phyloP scores from a whole-genome alignment of 1,140 invertebrate genomes.

The Octopus sinensis region DNA sequence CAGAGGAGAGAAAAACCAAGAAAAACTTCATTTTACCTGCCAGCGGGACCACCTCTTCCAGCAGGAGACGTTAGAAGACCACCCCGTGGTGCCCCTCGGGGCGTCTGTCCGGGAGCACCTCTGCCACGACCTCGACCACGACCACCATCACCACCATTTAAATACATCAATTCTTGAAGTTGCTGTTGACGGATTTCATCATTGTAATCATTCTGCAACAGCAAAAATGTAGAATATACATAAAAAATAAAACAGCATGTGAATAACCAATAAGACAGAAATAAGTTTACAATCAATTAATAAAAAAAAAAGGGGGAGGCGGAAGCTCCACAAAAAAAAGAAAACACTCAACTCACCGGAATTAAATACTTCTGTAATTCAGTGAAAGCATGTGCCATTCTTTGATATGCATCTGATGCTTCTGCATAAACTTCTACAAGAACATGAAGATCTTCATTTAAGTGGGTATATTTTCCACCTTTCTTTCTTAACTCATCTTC shows the following conservation, averaged over 20 bases:
- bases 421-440: slow-evolving; percentile 85
- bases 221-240: neutral
- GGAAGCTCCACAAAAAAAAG: neutral
- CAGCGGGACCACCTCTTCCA: slow-evolving; percentile 24
- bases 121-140: slow-evolving; percentile 31
- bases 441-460: slow-evolving; percentile 89
- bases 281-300: neutral
- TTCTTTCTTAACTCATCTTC: slow-evolving; percentile 83
- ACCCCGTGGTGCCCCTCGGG: neutral
- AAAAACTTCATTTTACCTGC: neutral
- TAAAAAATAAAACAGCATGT: neutral
- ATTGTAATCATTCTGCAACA: slow-evolving; percentile 63
- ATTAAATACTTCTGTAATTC: slow-evolving; percentile 66
- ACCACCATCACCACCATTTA: slow-evolving; percentile 37
- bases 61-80: slow-evolving; percentile 16
- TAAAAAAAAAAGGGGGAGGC: neutral
- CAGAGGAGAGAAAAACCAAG: neutral
- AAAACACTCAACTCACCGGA: slow-evolving; percentile 45
- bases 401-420: slow-evolving; percentile 84
- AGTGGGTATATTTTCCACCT: slow-evolving; percentile 87
- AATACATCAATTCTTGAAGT: slow-evolving; percentile 67
- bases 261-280: too few relatives aligned
- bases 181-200: slow-evolving; percentile 79
- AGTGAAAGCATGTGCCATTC: slow-evolving; percentile 82
- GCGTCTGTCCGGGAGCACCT: slow-evolving; percentile 22